These are phyloP conservation scores for Drosophila miranda DNA, from an alignment of 1,140 invertebrate species.

Conservation along the genomic window DNA sequence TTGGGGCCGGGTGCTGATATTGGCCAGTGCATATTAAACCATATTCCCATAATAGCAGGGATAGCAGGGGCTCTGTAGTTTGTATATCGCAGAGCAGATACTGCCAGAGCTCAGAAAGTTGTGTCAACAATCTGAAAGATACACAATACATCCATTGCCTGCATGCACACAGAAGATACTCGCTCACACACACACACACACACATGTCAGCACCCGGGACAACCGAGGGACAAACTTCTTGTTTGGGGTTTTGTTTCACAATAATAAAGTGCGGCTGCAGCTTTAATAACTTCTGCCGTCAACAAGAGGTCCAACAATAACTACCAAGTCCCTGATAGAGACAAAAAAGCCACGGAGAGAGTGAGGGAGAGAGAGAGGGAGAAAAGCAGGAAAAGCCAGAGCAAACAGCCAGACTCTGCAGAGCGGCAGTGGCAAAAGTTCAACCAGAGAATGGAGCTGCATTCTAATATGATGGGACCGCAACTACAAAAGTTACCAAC, in stretches of 20 bases:
- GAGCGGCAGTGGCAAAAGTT: conserved; percentile 42
- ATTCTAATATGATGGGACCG: conserved; percentile 61
- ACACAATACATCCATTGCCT: conserved; percentile 51
- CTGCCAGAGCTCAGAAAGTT: conserved; percentile 50
- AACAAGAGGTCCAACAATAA: conserved; percentile 58
- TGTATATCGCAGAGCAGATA: conserved; percentile 5
- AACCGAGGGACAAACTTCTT: conserved; percentile 34
- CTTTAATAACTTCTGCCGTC: conserved; percentile 74
- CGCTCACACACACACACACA: conserved; percentile 8
- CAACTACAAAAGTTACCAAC: conserved; percentile 52
- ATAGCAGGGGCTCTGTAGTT: conserved; percentile 17
- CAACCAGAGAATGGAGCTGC: conserved; percentile 45
- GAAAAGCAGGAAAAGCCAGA: conserved; percentile 1
- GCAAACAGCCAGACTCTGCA: conserved; percentile 43
- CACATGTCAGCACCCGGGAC: conserved; percentile 2
- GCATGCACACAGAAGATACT: conserved; percentile 20
- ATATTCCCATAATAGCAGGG: conserved; percentile 31
- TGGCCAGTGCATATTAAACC: conserved; percentile 39
- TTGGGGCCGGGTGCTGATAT: conserved; percentile 15
- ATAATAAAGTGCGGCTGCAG: conserved; percentile 77
- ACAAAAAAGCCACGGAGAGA: conserved; percentile 23
- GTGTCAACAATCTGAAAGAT: conserved; percentile 65
- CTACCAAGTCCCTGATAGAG: conserved; percentile 48
- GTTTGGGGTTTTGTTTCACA: conserved; percentile 63
- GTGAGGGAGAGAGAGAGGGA: not conserved